Base-by-base conservation (phyloP, 2,797 vertebrate genomes). In the Tokudaia muenninki region DNA sequence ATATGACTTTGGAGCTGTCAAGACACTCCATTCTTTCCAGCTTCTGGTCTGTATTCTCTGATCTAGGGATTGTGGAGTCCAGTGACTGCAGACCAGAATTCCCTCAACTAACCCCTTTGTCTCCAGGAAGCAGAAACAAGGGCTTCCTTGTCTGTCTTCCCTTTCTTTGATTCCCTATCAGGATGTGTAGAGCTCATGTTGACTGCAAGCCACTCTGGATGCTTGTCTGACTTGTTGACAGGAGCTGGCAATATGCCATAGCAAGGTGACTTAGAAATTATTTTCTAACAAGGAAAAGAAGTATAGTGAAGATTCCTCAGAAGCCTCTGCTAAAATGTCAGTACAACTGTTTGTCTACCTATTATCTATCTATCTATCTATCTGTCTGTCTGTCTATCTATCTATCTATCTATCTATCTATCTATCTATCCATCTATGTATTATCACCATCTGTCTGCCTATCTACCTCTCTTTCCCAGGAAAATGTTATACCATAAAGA, bases 91-190 rank as follows among this genome's bases (percentile, higher is more conserved):
- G 34, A 91, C 57, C 77, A n/a, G 26, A n/a, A 37, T 50, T 92
- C 50, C n/a, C 21, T 72, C 31, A 55, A 87, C 65, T 1, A 59
- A 52, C 13, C 6, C 47, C 86, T 95, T 93, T 84, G 57, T 82
- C 82, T 89, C 21, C 9, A 83, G 63, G 87, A 78, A 90, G 92
- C 24, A 65, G 94, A 59, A 88, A 93, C 55, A 83, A 94, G 41
- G 79, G 9, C 70, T 63, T 63, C 80, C n/a, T 47, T 86, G 63
- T n/a, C 11, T 86, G 29, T 50, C 83, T 70, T 44, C 22, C 81
- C 57, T 63, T n/a, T n/a, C 52, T 80, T 80, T 37, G 52, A 57
- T 24, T 65, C 3, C 52, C 22, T 55, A 81, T 22, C 77, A 83
- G 95, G 90, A 82, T 93, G 63, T 50, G 61, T 74, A 37, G 63